phyloP scores from a whole-genome alignment of 2,888 invertebrate genomes.

The Drosophila sordidapex region DNA sequence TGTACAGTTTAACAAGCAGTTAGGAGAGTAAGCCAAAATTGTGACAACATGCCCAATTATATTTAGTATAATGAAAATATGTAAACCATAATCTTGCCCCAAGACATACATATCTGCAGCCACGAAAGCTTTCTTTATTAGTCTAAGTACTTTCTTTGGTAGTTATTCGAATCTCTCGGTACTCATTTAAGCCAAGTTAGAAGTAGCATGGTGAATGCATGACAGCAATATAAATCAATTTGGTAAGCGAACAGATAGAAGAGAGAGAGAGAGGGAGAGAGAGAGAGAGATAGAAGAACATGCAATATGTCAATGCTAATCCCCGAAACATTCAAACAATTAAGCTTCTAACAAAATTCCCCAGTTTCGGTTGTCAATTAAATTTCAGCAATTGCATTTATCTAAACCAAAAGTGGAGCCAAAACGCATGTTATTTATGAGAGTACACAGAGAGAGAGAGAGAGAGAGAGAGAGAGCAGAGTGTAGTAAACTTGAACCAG shows the following conservation, averaged over 20 bases:
- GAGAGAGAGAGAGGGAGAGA: neutral
- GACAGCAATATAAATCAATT: conserved; percentile 37
- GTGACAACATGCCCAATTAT: conserved; percentile 15
- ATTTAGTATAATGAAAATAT: neutral
- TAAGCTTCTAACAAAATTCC: conserved; percentile 42
- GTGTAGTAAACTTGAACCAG: conserved; percentile 34
- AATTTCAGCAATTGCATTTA: conserved; percentile 52
- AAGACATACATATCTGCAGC: neutral
- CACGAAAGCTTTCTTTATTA: neutral
- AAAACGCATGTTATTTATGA: conserved; percentile 53
- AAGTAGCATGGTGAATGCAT: conserved; percentile 4
- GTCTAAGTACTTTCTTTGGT: neutral
- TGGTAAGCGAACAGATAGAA: conserved; percentile 9
- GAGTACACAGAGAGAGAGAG: neutral
- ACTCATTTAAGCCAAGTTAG: neutral
- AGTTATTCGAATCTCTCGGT: neutral
- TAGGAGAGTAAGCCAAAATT: neutral
- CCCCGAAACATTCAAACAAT: conserved; percentile 35
- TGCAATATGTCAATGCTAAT: conserved; percentile 39
- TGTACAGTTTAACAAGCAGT: conserved; percentile 36
- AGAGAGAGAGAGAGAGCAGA: neutral
- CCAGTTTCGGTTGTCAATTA: conserved; percentile 56
- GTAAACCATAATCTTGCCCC: neutral
- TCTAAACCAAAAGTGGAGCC: conserved; percentile 43
- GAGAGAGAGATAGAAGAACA: neutral